Evolutionary conservation across 2,888 invertebrate species (phyloP).

Genomic region (Apamea crenata): DNA sequence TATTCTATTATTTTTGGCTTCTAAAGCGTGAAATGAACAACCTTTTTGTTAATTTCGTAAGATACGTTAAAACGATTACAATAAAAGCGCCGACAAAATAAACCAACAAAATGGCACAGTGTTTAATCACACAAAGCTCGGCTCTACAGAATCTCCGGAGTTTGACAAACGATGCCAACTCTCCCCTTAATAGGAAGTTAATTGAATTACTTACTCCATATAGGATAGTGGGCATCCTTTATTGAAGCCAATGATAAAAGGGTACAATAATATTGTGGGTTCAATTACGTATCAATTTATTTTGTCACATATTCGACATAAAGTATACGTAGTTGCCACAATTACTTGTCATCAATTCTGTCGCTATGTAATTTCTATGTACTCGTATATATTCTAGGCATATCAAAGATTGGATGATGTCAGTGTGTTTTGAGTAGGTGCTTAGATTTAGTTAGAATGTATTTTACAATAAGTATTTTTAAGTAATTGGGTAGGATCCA

Average conservation of each 20-base stretch:
- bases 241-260: constrained; percentile 34
- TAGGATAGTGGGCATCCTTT: constrained; percentile 53
- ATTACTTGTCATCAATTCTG: not conserved
- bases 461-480: constrained; percentile 5
- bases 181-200: constrained; percentile 68
- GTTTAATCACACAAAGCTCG: constrained; percentile 52
- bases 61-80: not conserved
- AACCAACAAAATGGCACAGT: constrained; percentile 7
- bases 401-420: too few species aligned
- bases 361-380: not conserved
- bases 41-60: not conserved
- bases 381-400: not conserved
- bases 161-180: constrained; percentile 63
- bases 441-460: not conserved
- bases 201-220: constrained; percentile 67
- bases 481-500: constrained; percentile 9
- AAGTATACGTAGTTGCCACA: not conserved
- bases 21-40: not conserved
- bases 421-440: not conserved
- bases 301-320: constrained; percentile 24
- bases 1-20: not conserved
- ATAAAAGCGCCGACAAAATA: not conserved
- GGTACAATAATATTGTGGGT: constrained; percentile 43
- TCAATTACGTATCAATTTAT: constrained; percentile 55
- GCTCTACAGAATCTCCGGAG: constrained; percentile 57